phyloP scores from a whole-genome alignment of 2,113 vertebrate species.

The Phalacrocorax aristotelis region DNA sequence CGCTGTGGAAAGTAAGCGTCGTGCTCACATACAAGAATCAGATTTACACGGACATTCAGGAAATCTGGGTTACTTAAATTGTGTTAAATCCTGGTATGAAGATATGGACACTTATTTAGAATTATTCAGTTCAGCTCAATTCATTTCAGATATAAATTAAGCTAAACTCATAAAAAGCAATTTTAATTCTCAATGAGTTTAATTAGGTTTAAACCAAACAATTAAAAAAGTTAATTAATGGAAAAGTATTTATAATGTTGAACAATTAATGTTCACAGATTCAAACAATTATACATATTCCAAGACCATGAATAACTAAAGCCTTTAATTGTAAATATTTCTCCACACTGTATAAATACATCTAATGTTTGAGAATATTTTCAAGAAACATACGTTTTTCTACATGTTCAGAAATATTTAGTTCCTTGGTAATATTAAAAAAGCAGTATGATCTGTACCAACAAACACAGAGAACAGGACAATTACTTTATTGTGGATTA shows the following conservation, averaged over 20 bases:
- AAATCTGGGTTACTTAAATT: neutral
- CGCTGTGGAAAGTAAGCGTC: neutral
- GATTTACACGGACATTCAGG: neutral
- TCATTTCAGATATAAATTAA: neutral
- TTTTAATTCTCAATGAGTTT: conserved; percentile 34
- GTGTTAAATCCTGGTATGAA: neutral
- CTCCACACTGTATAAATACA: neutral
- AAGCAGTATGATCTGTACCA: neutral
- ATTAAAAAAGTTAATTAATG: neutral
- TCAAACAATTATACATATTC: neutral
- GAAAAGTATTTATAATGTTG: neutral
- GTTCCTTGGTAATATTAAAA: neutral
- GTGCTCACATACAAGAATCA: neutral
- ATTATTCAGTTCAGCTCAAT: neutral
- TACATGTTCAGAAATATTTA: neutral
- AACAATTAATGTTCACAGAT: neutral
- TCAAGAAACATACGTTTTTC: neutral
- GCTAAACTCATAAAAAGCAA: neutral
- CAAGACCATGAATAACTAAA: neutral
- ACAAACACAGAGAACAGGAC: neutral
- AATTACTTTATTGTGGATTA: neutral
- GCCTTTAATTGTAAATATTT: neutral
- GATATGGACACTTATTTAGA: neutral
- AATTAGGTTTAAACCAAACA: conserved; percentile 31
- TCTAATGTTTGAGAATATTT: neutral